Base-by-base conservation (phyloP, 1,140 invertebrate species). In the Uloborus diversus region DNA sequence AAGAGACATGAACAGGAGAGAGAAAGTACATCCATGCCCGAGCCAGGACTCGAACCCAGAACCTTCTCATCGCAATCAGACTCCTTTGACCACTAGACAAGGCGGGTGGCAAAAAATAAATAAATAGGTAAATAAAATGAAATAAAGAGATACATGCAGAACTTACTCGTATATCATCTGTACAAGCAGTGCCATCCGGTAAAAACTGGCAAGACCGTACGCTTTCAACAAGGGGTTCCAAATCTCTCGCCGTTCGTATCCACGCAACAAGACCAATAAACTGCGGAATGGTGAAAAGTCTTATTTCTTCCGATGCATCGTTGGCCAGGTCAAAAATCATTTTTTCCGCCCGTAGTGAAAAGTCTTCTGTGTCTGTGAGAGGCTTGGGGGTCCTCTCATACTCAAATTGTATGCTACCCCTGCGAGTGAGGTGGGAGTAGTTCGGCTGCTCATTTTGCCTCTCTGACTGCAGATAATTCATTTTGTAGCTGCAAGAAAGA, bases 211-310 rank as follows among this genome's bases (percentile, higher is more conserved):
- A 75, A 14, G 49, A 42, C 51, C 37, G 30, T 0, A 80, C 65
- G 13, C 2, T 35, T 14, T 80, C 32, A 5, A 71, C 25, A 2
- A 80, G 51, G 14, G 65, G 56, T 17, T n/a, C 51, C 4, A 80
- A 35, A 62, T 71, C 14, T 0, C 33, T 17, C 1, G 65, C n/a
- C 1, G 49, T 25, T 27, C 70, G 23, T 1, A 81, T 47, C 35
- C 37, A 59, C 17, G 61, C 62, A 14, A 81, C 70, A 9, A 81
- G 75, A 25, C 75, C 30, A 27, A 51, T 73, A n/a, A 75, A 75
- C 23, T 66, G 49, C n/a, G 69, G 25, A 20, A 81, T 47, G 7
- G 62, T 73, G 2, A 20, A 28, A 23, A 81, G 61, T 9, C 25
- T 42, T 33, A 81, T 59, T 68, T 81, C 61, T 25, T 75, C 51